Evolutionary conservation across 2,797 vertebrate genomes (phyloP), one percentile per base, ranked within the genome.

Genomic region (Pseudochaenichthys georgianus): DNA sequence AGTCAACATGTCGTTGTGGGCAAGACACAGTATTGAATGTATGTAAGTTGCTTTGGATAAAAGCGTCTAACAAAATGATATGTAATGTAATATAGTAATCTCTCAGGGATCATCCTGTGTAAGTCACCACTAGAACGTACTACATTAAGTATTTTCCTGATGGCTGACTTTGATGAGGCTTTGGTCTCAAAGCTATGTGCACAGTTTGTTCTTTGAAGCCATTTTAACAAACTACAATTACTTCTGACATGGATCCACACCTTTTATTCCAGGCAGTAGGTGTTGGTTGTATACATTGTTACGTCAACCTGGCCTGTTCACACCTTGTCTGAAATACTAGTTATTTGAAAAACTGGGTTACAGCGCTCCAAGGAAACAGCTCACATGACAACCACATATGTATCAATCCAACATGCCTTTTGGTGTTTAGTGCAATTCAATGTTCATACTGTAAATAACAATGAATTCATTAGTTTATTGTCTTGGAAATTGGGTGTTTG

Each of bases 101-200:
- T 63, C 86, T 89, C 90, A 89, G 91, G 87, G 65, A 89, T 73
- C 28, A 64, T 80, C 23, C 60, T 79, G 71, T 62, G 62, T 55
- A 48, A 55, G n/a, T 81, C 57, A 74, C 13, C 1, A 47, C n/a
- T 9, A 34, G 21, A 64, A 42, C 60, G 59, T 5, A 55, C 13
- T 41, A 8, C 82, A 60, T 55, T 8, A 10, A 46, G n/a, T 62
- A 10, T 60, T 70, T 78, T 72, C 42, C 68, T 19, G 34, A 60
- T 5, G 41, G 13, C 21, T 41, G 66, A 65, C 50, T 51, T 53
- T 70, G 47, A 66, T 6, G 5, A 38, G 13, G 28, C 17, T 41
- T 60, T 4, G 5, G 51, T 16, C 23, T 47, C 8, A 2, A 9
- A 41, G 28, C 28, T 13, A 11, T 41, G 55, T 2, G 31, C 41